These are phyloP conservation scores for Nyctereutes procyonoides DNA, from an alignment of 2,113 vertebrate genomes.

Conservation along the genomic window DNA sequence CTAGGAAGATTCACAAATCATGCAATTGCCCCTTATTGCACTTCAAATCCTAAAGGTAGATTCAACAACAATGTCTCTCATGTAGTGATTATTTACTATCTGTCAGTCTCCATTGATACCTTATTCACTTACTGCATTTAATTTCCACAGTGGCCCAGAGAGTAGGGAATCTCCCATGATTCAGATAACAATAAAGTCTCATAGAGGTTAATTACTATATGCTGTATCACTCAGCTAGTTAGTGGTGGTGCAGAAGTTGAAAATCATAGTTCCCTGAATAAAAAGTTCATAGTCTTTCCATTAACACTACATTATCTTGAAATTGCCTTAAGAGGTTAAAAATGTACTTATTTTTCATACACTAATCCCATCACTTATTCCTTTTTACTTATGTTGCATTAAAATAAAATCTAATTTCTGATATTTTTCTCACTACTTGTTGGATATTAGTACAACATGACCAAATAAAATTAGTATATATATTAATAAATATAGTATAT, in stretches of 20 bases:
- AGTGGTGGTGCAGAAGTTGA: neutral
- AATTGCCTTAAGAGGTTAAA: neutral
- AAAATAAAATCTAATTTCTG: slow-evolving; percentile 38
- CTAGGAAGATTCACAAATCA: neutral
- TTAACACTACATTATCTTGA: neutral
- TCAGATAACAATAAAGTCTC: neutral
- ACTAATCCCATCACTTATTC: neutral
- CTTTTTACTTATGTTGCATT: neutral
- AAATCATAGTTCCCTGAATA: neutral
- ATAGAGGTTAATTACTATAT: neutral
- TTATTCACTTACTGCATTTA: neutral
- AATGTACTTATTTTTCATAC: neutral
- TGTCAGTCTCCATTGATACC: neutral
- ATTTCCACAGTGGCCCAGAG: neutral
- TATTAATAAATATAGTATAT: neutral
- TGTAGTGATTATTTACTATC: neutral
- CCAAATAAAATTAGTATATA: neutral
- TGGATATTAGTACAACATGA: neutral
- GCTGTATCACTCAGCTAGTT: neutral
- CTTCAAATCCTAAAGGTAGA: neutral
- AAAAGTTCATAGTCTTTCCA: neutral
- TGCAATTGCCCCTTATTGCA: neutral
- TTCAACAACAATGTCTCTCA: neutral
- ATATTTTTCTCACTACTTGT: neutral
- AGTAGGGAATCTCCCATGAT: neutral